Evolutionary conservation across 2,797 vertebrate genomes (phyloP), one percentile per base, ranked within the genome.

Genomic region (Crypturellus tataupa): DNA sequence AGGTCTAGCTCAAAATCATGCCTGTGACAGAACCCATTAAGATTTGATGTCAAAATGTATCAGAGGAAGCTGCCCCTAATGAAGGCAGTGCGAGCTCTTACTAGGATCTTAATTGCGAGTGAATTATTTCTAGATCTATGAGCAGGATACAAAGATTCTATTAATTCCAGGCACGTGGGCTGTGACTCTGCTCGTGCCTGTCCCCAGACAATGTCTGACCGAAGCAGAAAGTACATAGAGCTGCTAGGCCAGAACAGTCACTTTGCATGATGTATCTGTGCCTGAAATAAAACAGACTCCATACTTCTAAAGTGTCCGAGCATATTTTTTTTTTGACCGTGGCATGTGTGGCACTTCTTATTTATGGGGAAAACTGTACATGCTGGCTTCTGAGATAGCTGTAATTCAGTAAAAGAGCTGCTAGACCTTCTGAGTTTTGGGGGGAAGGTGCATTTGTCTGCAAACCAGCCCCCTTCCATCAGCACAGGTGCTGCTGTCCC

Each of bases 221-320:
- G 68, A 80, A 80, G 53, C 88, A 78, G 85, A 72, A 79, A 89
- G 71, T 73, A 87, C 94, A 94, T 71, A 53, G 67, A 69, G 18
- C 44, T 4, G 1, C 29, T 29, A 14, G 78, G 79, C 39, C 35
- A 64, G 59, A 90, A 71, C 67, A 55, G 91, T 95, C 60, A 37
- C 72, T 88, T 68, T 71, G 72, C 63, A 29, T 1, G 72, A 39
- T 90, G 20, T 70, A 72, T 81, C 69, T 76, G 23, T 85, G 76
- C 83, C 63, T 89, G 89, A 96, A 96, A 95, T 96, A 94, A 93
- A 95, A 70, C 42, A 75, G 63, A 4, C 69, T 49, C 63, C 39
- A 5, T 78, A 27, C 68, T 87, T 92, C 44, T 69, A 9, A 84
- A 80, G n/a, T 53, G 63, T 72, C 39, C 80, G 76, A 25, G 80